Conservation (phyloP, 2,113 vertebrate genomes). For the Suncus etruscus region DNA sequence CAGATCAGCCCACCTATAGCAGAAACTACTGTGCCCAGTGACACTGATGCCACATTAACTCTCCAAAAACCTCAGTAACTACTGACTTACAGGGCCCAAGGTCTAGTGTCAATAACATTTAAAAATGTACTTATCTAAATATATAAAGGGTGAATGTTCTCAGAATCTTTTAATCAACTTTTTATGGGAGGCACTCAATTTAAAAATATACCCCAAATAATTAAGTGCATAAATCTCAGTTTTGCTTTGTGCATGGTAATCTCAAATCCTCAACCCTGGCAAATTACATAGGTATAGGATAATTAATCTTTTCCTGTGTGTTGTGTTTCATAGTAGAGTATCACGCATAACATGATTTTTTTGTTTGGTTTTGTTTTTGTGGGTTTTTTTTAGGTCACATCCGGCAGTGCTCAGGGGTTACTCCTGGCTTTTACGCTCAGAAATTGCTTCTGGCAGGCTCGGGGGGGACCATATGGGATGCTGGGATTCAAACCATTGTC, state of each 20-base stretch:
- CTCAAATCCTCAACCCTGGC: background rate
- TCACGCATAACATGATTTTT: background rate
- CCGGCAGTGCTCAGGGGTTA: no score
- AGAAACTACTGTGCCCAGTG: no score
- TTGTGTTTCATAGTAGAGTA: background rate
- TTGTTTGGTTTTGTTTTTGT: no score
- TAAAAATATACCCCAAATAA: background rate
- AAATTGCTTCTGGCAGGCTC: no score
- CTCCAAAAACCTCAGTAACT: background rate
- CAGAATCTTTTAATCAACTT: background rate
- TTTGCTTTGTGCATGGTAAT: background rate
- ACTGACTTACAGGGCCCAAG: background rate
- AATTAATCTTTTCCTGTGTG: background rate
- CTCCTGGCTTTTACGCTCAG: no score
- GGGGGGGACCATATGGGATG: no score
- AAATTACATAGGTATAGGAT: background rate
- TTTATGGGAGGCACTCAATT: background rate
- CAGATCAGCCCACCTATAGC: background rate
- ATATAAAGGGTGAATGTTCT: background rate
- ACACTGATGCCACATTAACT: fast-evolving
- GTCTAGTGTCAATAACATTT: background rate
- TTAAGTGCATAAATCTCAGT: background rate
- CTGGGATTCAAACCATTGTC: no score
- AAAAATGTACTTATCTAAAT: background rate
- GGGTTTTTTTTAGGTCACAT: no score